Percentiles rank a stretch among this genome's conserved stretches.
Conservation (phyloP, 2,113 vertebrate genomes). For the Dicaeum eximium region DNA sequence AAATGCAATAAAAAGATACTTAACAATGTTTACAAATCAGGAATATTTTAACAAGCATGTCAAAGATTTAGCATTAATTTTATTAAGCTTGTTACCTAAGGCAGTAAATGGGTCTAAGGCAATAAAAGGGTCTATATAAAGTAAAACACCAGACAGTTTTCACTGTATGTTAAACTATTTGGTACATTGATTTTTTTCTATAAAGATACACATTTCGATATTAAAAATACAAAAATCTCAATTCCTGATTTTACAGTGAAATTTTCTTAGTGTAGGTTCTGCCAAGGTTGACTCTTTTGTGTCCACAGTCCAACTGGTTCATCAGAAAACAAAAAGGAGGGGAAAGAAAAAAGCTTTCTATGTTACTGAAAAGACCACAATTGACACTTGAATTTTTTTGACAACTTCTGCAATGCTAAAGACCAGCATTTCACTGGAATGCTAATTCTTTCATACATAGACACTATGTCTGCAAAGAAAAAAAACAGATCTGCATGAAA, state of each 20-base stretch:
- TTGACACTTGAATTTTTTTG: not conserved
- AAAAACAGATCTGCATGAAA: not conserved
- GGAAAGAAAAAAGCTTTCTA: not conserved
- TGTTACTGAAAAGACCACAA: not conserved
- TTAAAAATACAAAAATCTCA: not conserved
- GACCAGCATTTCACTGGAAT: not conserved
- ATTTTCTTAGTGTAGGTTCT: not conserved
- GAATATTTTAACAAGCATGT: slow-evolving; percentile 63
- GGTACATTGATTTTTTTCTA: not conserved
- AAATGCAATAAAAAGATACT: slow-evolving; percentile 45
- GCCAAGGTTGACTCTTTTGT: not conserved
- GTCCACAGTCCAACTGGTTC: not conserved
- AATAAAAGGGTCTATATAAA: slow-evolving; percentile 49
- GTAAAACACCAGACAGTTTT: slow-evolving; percentile 33
- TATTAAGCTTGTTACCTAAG: slow-evolving; percentile 57
- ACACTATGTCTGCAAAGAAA: not conserved
- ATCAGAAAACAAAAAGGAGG: not conserved
- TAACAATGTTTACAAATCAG: slow-evolving; percentile 56
- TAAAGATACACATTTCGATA: not conserved
- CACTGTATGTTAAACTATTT: slow-evolving; percentile 16
- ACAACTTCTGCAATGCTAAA: not conserved
- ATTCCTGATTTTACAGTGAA: not conserved
- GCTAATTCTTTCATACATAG: not conserved
- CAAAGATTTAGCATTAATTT: slow-evolving; percentile 61
- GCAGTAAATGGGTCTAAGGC: slow-evolving; percentile 33